These are phyloP conservation scores for Seira musarum DNA, from an alignment of 2,888 invertebrate genomes.

Conservation along the genomic window DNA sequence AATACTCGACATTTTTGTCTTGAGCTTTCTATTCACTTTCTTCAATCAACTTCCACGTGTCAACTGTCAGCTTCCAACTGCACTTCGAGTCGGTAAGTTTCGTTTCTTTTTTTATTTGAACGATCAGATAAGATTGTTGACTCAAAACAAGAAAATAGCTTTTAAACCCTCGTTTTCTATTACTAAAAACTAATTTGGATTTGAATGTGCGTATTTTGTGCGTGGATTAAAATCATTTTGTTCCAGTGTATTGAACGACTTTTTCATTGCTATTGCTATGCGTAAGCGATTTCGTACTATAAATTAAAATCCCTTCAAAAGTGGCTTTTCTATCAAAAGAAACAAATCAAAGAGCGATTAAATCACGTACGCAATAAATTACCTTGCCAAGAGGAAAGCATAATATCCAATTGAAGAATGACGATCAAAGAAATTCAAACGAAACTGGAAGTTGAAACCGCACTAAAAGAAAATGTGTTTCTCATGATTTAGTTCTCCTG, in stretches of 20 bases:
- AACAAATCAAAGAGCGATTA: slow-evolving; percentile 24
- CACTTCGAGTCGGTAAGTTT: slow-evolving; percentile 36
- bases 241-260: neutral
- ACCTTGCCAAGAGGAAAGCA: slow-evolving; percentile 15
- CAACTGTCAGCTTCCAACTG: slow-evolving; percentile 44
- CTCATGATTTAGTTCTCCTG: no score
- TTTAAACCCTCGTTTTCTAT: neutral
- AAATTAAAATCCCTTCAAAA: slow-evolving; percentile 16
- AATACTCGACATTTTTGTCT: slow-evolving; percentile 38
- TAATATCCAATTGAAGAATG: no score
- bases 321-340: neutral
- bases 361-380: slow-evolving; percentile 47
- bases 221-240: neutral
- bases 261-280: neutral
- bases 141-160: no score
- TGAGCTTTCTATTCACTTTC: slow-evolving; percentile 15
- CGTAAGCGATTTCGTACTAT: slow-evolving; percentile 6
- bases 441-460: no score
- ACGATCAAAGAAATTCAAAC: no score
- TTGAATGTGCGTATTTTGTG: neutral
- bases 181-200: no score
- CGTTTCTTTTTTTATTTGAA: neutral
- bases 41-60: slow-evolving; percentile 37
- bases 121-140: neutral
- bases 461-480: no score